Base-by-base conservation (phyloP, 1,140 invertebrate genomes). In the Hylaeus anthracinus region DNA sequence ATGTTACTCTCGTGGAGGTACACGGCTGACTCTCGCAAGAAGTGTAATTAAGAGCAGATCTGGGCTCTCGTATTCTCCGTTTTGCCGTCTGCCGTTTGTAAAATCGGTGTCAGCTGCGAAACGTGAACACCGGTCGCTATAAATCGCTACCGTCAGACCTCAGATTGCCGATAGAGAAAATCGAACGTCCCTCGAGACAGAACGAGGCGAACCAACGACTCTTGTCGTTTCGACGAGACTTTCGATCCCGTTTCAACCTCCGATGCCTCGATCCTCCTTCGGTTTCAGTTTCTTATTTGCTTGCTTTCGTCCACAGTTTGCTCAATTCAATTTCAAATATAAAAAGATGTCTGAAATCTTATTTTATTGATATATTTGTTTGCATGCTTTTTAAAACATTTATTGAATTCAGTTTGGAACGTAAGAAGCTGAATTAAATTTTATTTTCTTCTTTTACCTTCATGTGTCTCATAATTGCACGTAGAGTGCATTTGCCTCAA, bases 11-110 rank as follows among this genome's bases (percentile, higher is more conserved):
- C 26, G 70, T 26, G 41, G 70, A 15, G 58, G 66, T 69, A 83
- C 71, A 56, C 64, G 63, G 37, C 61, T 39, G 60, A 66, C 84
- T 84, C 71, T 72, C 55, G 79, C 85, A 89, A 90, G 86, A 90
- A 89, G 72, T 60, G 87, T 88, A 89, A 90, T 90, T 90, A 90
- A 89, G 88, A 81, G 66, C 79, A 79, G 81, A 80, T 66, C 71
- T 64, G 75, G 26, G 78, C 60, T 66, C 61, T 60, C 77, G 51
- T 70, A 71, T 82, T 65, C 58, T 66, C 55, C 69, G 69, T 81
- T 77, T 88, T 81, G 84, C 82, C 12, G 43, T 73, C 60, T 74
- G 76, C 69, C 80, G 77, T 64, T 74, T 8, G 71, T 58, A 72
- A 75, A 83, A 86, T 82, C 84, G 63, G 60, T 69, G 60, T 55